Base-by-base conservation (phyloP, 2,113 vertebrate genomes). In the Hippocampus comes region DNA sequence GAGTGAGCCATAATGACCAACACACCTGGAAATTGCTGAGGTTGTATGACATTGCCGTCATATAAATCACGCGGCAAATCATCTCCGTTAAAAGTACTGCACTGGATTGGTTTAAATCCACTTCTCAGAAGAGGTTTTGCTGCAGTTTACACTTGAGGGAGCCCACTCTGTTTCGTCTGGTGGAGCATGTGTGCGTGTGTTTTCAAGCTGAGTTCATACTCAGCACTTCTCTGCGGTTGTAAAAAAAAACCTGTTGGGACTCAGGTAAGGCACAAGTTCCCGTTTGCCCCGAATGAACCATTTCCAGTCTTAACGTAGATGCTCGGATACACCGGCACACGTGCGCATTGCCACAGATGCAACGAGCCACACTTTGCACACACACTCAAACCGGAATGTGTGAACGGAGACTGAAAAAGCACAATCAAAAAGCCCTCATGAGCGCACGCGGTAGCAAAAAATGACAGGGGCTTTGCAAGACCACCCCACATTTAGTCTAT, bases 391-490 rank as follows among this genome's bases (percentile, higher is more conserved):
- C 17, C 55, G 81, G 57, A 69, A 71, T 74, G 70, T 67, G 82
- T 77, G 79, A 63, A n/a, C 25, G 18, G 9, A 69, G 9, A 23
- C 70, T 82, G 72, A 81, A 66, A 66, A 66, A 66, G 23, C 12
- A 21, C 46, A 75, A 34, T 76, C 72, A 78, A 68, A 78, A 67
- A 56, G 34, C 64, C 70, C 53, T 75, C 51, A 76, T 69, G 51
- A 63, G 57, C 67, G 42, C 27, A 51, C 25, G 46, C 49, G 10
- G 71, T 1, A 56, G 34, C 61, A 72, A 72, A 80, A 79, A 72
- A 70, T 82, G 86, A 86, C 84, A 79, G 87, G 38, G 34, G 55
- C 78, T 89, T 80, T 85, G 72, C 73, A 77, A 65, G 86, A 88
- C 83, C 88, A 83, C 88, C 83, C 79, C 73, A 42, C 49, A 83